Evolutionary conservation across 2,888 invertebrate species (phyloP), one percentile per base, ranked within the genome.

Genomic region (Lobophora halterata): DNA sequence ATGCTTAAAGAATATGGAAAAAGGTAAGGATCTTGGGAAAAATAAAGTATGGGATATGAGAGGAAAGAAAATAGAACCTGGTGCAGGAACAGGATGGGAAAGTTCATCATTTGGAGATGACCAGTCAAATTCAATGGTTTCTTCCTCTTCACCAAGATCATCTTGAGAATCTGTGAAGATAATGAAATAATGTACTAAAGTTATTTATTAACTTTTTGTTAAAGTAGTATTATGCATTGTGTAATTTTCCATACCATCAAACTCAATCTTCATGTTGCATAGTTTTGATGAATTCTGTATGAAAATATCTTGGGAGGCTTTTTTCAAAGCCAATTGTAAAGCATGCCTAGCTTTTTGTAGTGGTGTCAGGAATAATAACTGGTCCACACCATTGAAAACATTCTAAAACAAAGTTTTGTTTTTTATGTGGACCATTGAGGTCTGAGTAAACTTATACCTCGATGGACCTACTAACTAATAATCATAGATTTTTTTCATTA

Each of bases 271-370:
- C 4, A 67, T 28, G 21, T 62, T 65, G 46, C 52, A 55, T 12
- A 69, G 61, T 46, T 73, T 74, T 10, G 79, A 63, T 26, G 76
- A 69, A 50, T 61, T 64, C 51, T 77, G 70, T 10, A 69, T 58
- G 43, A 64, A 71, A 27, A 81, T 58, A 53, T 88, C 74, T 49
- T 81, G 76, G 6, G 81, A 71, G 39, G 80, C 88, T 62, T 75
- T 82, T 58, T 70, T 79, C 38, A 85, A 68, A 49, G 80, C 89
- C 50, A 68, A 63, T 36, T 57, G 76, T 44, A 77, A 73, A 55
- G 79, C 86, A 53, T 62, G 80, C 27, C 81, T 85, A 33, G 77
- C 90, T 67, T 80, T 88, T 73, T 78, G 86, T 53, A 79, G 73
- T 23, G 72, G 89, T 52, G 74, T 83, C 44, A 89, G 47, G 44